phyloP scores from a whole-genome alignment of 2,888 invertebrate species.

The Margaritifera margaritifera region DNA sequence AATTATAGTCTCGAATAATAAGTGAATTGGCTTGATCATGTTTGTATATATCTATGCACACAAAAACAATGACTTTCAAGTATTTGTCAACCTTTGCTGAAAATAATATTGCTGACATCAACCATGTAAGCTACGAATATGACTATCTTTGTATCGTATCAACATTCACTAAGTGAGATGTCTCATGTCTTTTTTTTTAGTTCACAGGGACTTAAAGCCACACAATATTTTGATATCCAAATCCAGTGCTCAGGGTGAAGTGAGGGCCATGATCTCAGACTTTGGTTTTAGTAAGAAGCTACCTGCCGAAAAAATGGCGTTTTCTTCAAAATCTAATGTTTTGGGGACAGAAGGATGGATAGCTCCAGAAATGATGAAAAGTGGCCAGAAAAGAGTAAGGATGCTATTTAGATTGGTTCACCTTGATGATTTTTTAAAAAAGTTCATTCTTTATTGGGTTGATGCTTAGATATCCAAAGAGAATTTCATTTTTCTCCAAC shows the following conservation, averaged over 20 bases:
- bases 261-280: constrained; percentile 97
- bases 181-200: constrained; percentile 74
- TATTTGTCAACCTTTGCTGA: too few relatives aligned
- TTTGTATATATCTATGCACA: too few relatives aligned
- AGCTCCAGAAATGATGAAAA: constrained; percentile 92
- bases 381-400: constrained; percentile 83
- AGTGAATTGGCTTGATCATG: too few relatives aligned
- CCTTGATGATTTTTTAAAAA: not conserved
- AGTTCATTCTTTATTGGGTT: too few relatives aligned
- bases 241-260: constrained; percentile 79
- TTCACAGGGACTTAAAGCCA: constrained; percentile 98
- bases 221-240: constrained; percentile 95
- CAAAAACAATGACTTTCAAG: too few relatives aligned
- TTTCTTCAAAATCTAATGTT: constrained; percentile 87
- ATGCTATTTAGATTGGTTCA: not conserved
- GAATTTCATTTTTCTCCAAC: too few relatives aligned
- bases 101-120: too few relatives aligned
- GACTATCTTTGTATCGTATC: too few relatives aligned
- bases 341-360: constrained; percentile 99
- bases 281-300: constrained; percentile 98
- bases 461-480: too few relatives aligned
- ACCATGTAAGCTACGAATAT: too few relatives aligned
- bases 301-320: constrained; percentile 89
- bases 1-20: too few relatives aligned
- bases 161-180: too few relatives aligned